Base-by-base conservation (phyloP, 2,113 vertebrate genomes). In the Alaudala cheleensis region DNA sequence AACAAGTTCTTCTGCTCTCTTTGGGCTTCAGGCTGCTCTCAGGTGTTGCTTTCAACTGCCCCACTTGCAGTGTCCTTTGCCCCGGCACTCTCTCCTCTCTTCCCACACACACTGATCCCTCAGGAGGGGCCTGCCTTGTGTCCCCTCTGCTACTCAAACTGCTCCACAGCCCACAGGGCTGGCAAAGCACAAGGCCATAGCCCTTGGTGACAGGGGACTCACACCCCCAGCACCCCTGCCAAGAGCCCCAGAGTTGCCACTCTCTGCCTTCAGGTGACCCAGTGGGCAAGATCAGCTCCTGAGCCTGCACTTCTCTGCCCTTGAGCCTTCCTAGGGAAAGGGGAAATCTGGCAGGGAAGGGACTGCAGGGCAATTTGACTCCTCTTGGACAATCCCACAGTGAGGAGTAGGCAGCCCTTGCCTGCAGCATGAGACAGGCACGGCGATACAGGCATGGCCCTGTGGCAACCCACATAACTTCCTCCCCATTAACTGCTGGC, bases 131-230 rank as follows among this genome's bases (percentile, higher is more conserved):
- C 53, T 80, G 25, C 49, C 23, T 25, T 1, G 0, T 22, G 22
- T 74, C 25, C 29, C 29, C 42, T 51, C 33, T 54, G 33, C 67
- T 81, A 58, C 54, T 44, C 11, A 22, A 40, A 16, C 5, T 1
- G 37, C 72, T 10, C 3, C 2, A 0, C 33, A 50, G 34, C 18
- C 58, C 31, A 2, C 10, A 23, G 39, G 1, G 12, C 37, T 69
- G 50, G 54, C 40, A 37, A 14, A 61, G 39, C 3, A 2, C 57
- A 11, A 0, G 0, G 17, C 62, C 5, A 0, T 13, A 24, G 13
- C 61, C 51, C 16, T 21, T 9, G 28, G 42, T 44, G 58, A 28
- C 29, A 12, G 21, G 14, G 25, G 31, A 28, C 1, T 69, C 25
- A 29, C 10, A 3, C 0, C 11, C 9, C 2, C 23, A 84, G 24